Conservation (phyloP, 2,113 vertebrate species). For the Xiphorhynchus elegans region DNA sequence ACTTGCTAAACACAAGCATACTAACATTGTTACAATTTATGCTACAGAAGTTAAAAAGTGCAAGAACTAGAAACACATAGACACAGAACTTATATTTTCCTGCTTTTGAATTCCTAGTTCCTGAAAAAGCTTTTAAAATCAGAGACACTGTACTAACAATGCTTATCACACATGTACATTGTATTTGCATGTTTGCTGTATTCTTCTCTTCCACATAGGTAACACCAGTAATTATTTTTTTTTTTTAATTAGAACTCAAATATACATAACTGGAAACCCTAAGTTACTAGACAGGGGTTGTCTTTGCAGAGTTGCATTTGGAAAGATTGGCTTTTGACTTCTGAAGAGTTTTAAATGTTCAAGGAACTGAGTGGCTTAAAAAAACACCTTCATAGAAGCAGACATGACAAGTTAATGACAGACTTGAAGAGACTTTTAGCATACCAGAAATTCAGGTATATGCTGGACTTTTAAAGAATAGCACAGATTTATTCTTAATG, state of each 20-base stretch:
- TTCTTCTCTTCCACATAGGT: neutral
- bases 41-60: neutral
- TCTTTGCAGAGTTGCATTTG: neutral
- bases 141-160: neutral
- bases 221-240: neutral
- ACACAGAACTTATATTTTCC: neutral
- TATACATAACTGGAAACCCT: neutral
- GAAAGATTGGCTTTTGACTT: neutral
- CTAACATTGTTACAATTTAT: neutral
- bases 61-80: neutral
- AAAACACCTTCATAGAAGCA: neutral
- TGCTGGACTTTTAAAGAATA: neutral
- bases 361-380: neutral
- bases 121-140: neutral
- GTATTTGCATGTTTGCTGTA: neutral
- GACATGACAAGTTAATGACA: neutral
- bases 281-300: neutral
- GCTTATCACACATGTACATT: neutral
- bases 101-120: neutral
- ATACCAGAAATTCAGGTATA: neutral
- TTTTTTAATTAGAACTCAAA: neutral
- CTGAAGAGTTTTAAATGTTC: neutral
- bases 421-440: neutral
- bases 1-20: neutral
- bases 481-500: neutral